Conservation (phyloP, 2,797 vertebrate genomes). For the Melanotaenia maccullochi region DNA sequence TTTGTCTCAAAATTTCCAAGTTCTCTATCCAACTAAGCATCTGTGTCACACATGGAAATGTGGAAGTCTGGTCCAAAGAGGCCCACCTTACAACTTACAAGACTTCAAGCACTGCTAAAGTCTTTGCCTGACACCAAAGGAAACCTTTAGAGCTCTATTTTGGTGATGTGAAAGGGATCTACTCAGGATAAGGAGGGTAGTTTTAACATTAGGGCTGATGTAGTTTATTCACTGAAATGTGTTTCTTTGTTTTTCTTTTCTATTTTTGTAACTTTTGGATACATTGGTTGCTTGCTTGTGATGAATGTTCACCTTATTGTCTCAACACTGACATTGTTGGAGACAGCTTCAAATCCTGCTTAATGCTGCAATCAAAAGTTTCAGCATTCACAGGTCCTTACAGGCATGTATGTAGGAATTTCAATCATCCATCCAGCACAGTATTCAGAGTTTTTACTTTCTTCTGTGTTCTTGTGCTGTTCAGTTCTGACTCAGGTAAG, state of each 20-base stretch:
- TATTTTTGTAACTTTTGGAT: not conserved
- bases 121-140: not conserved
- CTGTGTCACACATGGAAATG: not conserved
- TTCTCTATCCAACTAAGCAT: not conserved
- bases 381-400: conserved; percentile 28
- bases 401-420: conserved; percentile 33
- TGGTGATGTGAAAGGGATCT: not conserved
- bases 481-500: conserved; percentile 44
- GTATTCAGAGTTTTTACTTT: conserved; percentile 50
- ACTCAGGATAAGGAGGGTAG: not conserved
- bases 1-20: not conserved
- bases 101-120: not conserved
- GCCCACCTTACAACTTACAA: not conserved
- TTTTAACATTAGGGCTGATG: not conserved
- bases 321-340: not conserved
- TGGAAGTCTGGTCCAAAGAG: not conserved
- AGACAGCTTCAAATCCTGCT: not conserved
- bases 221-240: no score
- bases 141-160: not conserved
- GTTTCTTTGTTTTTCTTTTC: no score
- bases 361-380: not conserved
- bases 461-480: conserved; percentile 25
- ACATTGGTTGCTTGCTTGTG: not conserved
- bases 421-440: conserved; percentile 31
- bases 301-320: not conserved